A percentile compares a stretch with the other conserved stretches of the same genome.
phyloP scores from a whole-genome alignment of 2,888 invertebrate species.

The Ophioninae sp. region DNA sequence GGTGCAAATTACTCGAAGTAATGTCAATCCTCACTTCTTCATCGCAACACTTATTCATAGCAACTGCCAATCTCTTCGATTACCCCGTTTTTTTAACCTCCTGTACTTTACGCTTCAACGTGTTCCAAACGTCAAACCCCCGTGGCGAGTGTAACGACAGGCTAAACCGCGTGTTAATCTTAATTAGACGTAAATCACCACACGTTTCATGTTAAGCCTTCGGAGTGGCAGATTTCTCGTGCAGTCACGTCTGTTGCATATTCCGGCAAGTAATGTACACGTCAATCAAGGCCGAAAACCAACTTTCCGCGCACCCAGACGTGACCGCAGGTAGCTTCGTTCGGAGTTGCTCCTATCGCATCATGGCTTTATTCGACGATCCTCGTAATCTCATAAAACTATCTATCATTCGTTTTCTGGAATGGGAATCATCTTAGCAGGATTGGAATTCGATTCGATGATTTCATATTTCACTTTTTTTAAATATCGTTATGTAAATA shows the following conservation, averaged over 20 bases:
- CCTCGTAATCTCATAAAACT: neutral
- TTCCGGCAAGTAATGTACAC: slow-evolving; percentile 6
- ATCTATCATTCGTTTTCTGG: neutral
- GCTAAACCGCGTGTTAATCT: slow-evolving; percentile 77
- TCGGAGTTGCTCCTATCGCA: neutral
- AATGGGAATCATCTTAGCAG: neutral
- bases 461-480: neutral
- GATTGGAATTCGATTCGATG: neutral
- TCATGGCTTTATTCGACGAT: neutral
- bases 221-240: slow-evolving; percentile 18
- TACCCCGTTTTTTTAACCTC: neutral
- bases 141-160: slow-evolving; percentile 75
- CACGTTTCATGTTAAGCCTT: slow-evolving; percentile 12
- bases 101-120: neutral
- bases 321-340: neutral
- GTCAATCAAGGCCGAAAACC: slow-evolving; percentile 6
- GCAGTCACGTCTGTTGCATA: slow-evolving; percentile 8
- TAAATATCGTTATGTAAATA: too few relatives aligned
- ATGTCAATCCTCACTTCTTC: slow-evolving; percentile 13
- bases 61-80: slow-evolving; percentile 26
- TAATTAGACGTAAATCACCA: slow-evolving; percentile 78
- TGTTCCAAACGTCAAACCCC: slow-evolving; percentile 68
- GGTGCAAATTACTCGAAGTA: neutral
- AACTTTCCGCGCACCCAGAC: neutral
- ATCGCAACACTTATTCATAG: neutral